Percentiles rank a stretch among this genome's conserved stretches.
Evolutionary conservation across 2,888 invertebrate species (phyloP).

Genomic region (Trimorus sp.): DNA sequence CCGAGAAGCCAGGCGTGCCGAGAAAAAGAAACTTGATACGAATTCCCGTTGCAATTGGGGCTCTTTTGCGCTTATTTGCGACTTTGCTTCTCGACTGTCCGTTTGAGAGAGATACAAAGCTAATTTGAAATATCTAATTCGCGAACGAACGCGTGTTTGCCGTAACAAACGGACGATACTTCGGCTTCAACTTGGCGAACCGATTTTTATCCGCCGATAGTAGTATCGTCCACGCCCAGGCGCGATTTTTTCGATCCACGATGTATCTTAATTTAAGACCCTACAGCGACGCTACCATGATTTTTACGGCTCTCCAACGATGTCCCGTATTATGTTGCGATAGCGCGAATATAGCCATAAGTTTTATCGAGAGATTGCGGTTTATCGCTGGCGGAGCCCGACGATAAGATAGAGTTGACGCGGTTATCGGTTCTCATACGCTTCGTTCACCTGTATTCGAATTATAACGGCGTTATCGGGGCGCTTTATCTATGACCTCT

Average conservation of each 20-base stretch:
- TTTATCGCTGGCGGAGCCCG: slow-evolving; percentile 69
- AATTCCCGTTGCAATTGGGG: background rate
- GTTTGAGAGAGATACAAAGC: too few species aligned
- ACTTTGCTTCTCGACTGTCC: background rate
- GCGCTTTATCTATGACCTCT: slow-evolving; percentile 80
- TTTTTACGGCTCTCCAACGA: slow-evolving; percentile 28
- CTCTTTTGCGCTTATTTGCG: slow-evolving; percentile 3
- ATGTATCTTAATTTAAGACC: too few species aligned
- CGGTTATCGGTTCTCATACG: slow-evolving; percentile 77
- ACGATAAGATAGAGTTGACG: slow-evolving; percentile 76
- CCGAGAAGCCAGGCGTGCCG: slow-evolving; percentile 19
- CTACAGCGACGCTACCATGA: slow-evolving; percentile 2
- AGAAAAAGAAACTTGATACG: background rate
- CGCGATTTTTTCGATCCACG: too few species aligned
- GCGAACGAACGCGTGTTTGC: too few species aligned
- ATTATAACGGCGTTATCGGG: slow-evolving; percentile 74
- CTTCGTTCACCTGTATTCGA: slow-evolving; percentile 78
- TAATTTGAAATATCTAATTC: too few species aligned
- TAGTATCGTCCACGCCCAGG: too few species aligned
- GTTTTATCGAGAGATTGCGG: slow-evolving; percentile 60
- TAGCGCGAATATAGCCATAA: slow-evolving; percentile 55
- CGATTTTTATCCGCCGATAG: too few species aligned
- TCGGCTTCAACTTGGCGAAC: too few species aligned
- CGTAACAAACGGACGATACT: too few species aligned
- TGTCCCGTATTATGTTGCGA: slow-evolving; percentile 44